phyloP scores from a whole-genome alignment of 1,140 invertebrate species.

The Ostrea denselamellosa region DNA sequence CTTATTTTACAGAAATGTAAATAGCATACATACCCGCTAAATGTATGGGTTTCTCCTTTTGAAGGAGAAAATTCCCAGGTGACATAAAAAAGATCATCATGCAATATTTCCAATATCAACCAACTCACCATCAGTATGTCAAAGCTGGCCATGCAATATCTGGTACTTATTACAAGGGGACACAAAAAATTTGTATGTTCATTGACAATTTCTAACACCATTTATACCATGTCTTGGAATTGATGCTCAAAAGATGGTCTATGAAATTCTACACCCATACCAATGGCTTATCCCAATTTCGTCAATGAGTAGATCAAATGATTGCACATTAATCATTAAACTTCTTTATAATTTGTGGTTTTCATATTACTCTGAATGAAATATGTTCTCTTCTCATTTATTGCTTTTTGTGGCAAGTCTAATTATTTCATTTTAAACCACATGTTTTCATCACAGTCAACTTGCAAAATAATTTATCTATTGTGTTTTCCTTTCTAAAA shows the following conservation, averaged over 20 bases:
- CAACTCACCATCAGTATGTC: conserved; percentile 17
- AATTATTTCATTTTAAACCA: neutral
- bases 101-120: neutral
- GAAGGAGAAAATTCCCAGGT: too few species aligned
- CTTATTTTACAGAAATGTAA: too few species aligned
- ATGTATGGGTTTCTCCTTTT: too few species aligned
- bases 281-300: neutral
- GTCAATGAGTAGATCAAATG: conserved; percentile 27
- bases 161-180: neutral
- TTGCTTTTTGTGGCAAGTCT: neutral
- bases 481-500: neutral
- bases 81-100: too few species aligned
- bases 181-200: neutral
- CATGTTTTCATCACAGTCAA: neutral
- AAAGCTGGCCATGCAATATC: conserved; percentile 6
- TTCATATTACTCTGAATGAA: conserved; percentile 29
- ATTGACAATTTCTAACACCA: neutral
- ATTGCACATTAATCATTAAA: conserved; percentile 15
- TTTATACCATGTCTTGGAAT: conserved; percentile 13
- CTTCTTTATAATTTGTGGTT: conserved; percentile 21
- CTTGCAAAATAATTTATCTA: neutral
- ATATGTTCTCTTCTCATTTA: neutral
- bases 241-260: neutral
- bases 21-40: too few species aligned
- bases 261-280: neutral